Evolutionary conservation across 2,888 invertebrate genomes (phyloP), one percentile per base, ranked within the genome.

Genomic region (Callyntrura guangdongensis): DNA sequence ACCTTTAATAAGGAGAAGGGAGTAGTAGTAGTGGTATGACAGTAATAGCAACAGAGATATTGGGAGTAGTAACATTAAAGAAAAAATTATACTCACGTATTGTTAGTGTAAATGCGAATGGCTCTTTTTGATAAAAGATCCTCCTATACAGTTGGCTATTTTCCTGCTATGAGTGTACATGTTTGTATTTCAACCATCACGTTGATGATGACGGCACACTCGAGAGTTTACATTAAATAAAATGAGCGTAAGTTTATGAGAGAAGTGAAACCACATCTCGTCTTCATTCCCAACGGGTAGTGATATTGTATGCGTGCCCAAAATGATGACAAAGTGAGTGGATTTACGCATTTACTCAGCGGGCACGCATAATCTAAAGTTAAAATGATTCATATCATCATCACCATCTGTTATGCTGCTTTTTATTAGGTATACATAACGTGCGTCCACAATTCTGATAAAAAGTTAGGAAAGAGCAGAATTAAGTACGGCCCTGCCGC

Each of bases 101-200:
- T 49, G 22, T n/a, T 25, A 53, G 72, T 27, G 8, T 72, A 11
- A 27, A 14, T 17, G 86, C 72, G 79, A 36, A 67, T 86, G 64
- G 64, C 47, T 86, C 56, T 56, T 86, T 86, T 86, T 86, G 86
- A 86, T 86, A 86, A 86, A 84, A 86, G 69, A 27, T 53, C 56
- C 25, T 27, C 56, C 25, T 27, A n/a, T n/a, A n/a, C n/a, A 72
- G 20, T 59, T 74, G 45, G 47, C 20, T 47, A n/a, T 47, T 72
- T 47, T 47, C 47, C 45, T n/a, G 20, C 36, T 36, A 6, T 36
- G 36, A 36, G 3, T 36, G 6, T 4, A 27, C 9, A 22, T 64
- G 64, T 11, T 11, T 77, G 6, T 20, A 79, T 25, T 53, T 56
- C 20, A 6, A 49, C 25, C 47, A 22, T 20, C 9, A 67, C 8